phyloP scores from a whole-genome alignment of 1,140 invertebrate species.

The Rhizoglyphus robini region DNA sequence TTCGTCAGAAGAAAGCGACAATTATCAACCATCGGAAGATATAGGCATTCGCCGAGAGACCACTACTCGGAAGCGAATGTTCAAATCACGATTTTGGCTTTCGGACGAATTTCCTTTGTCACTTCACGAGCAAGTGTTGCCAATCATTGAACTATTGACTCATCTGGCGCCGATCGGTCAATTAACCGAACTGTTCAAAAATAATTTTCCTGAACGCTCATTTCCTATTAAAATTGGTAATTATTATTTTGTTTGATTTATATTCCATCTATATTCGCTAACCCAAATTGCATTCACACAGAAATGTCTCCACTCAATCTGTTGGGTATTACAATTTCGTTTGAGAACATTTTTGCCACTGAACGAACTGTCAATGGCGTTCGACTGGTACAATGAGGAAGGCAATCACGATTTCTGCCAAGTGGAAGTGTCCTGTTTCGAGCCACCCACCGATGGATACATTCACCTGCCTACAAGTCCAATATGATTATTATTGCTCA shows the following conservation, averaged over 20 bases:
- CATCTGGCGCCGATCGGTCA: constrained; percentile 93
- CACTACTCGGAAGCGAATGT: constrained; percentile 66
- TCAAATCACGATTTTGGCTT: constrained; percentile 83
- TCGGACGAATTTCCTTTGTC: constrained; percentile 73
- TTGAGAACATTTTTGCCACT: constrained; percentile 84
- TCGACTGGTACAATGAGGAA: too few relatives aligned
- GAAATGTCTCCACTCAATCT: constrained; percentile 96
- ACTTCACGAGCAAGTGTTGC: constrained; percentile 71
- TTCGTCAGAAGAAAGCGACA: constrained; percentile 56
- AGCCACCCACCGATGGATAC: too few relatives aligned
- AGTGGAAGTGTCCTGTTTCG: too few relatives aligned
- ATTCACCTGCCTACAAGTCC: too few relatives aligned
- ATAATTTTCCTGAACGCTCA: constrained; percentile 87
- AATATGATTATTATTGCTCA: too few relatives aligned
- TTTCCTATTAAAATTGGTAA: constrained; percentile 94
- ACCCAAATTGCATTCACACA: constrained; percentile 36
- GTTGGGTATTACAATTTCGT: constrained; percentile 86
- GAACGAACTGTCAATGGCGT: constrained; percentile 61
- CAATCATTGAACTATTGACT: constrained; percentile 93
- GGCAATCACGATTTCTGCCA: too few relatives aligned
- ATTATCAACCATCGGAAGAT: too few relatives aligned
- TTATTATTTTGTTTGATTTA: too few relatives aligned
- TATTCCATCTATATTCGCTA: too few relatives aligned
- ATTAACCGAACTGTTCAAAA: constrained; percentile 78
- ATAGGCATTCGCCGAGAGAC: constrained; percentile 80